phyloP scores from a whole-genome alignment of 2,113 vertebrate genomes.

The Sturnira hondurensis region DNA sequence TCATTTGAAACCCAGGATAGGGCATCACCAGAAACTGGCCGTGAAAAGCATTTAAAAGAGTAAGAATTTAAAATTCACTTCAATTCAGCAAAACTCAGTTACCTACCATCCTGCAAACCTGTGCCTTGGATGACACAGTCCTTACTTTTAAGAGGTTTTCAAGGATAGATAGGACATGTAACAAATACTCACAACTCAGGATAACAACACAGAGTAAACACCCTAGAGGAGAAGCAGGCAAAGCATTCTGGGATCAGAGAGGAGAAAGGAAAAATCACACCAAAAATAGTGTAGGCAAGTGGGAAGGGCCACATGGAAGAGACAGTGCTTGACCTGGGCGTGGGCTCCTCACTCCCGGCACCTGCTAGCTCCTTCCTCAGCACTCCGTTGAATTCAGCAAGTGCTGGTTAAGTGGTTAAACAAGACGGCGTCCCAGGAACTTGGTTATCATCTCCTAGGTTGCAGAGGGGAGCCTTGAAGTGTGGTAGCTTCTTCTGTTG shows the following conservation, averaged over 20 bases:
- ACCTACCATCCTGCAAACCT: background rate
- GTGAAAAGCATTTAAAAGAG: background rate
- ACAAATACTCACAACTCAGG: background rate
- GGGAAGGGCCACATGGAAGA: background rate
- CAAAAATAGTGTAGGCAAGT: background rate
- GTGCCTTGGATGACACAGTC: background rate
- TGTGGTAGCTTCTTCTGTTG: background rate
- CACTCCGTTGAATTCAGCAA: background rate
- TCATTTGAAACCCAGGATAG: background rate
- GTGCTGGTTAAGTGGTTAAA: background rate
- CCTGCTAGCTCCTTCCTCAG: background rate
- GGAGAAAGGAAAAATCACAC: background rate
- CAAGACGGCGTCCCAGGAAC: background rate
- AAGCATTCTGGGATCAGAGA: background rate
- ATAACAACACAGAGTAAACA: background rate
- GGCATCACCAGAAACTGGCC: background rate
- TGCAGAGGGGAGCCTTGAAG: background rate
- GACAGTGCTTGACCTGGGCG: accelerated
- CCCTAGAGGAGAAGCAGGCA: background rate
- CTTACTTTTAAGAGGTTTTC: background rate
- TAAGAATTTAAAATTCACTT: background rate
- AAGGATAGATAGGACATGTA: background rate
- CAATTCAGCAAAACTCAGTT: background rate
- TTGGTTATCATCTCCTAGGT: background rate
- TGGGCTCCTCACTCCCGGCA: background rate